A percentile compares a stretch with the other conserved stretches of the same genome.
These are phyloP conservation scores for Bellardia bayeri DNA, from an alignment of 2,888 invertebrate species.

Conservation along the genomic window DNA sequence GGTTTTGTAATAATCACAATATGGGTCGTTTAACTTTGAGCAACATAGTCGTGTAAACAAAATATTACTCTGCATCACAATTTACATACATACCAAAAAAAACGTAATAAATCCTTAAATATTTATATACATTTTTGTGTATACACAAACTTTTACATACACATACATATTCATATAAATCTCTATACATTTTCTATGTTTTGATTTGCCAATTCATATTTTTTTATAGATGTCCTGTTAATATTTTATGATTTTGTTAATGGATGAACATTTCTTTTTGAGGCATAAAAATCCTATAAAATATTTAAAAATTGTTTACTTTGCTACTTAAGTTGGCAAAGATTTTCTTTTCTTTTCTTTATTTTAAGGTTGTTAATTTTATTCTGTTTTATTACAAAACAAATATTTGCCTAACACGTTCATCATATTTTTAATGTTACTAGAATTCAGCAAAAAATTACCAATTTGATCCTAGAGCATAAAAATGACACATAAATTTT, in stretches of 20 bases:
- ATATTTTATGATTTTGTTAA: constrained; percentile 33
- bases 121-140: background rate
- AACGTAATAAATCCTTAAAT: constrained; percentile 7
- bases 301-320: background rate
- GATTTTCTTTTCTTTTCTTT: background rate
- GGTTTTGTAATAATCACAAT: constrained; percentile 45
- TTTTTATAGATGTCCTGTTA: constrained; percentile 20
- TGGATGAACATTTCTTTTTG: background rate
- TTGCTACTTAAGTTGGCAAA: background rate
- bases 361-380: no score
- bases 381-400: no score
- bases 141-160: background rate
- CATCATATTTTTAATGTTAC: no score
- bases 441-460: no score
- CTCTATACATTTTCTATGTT: background rate
- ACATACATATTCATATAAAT: background rate
- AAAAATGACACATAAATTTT: no score
- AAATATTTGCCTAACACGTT: no score
- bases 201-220: constrained; percentile 2
- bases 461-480: no score
- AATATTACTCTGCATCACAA: background rate
- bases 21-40: constrained; percentile 62
- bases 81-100: background rate
- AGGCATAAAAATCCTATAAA: constrained; percentile 13
- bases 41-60: constrained; percentile 35